These are phyloP conservation scores for Dromiciops gliroides DNA, from an alignment of 2,113 vertebrate genomes.

Conservation along the genomic window DNA sequence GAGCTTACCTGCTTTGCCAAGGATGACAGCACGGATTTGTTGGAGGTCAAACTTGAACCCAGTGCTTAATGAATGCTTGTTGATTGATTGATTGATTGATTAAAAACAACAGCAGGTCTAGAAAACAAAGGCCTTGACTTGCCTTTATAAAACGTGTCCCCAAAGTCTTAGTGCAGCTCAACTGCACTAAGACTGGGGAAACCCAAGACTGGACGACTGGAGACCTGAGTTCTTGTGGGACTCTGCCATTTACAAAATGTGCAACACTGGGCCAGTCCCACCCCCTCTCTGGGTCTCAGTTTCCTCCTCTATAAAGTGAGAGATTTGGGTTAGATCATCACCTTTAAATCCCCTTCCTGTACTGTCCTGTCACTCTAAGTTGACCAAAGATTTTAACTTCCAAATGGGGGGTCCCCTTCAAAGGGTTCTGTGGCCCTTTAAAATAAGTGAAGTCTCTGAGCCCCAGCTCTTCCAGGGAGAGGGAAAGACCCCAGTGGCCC, in stretches of 20 bases:
- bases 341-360: background rate
- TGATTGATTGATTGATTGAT: background rate
- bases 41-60: background rate
- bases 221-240: background rate
- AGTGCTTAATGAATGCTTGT: background rate
- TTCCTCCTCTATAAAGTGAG: background rate
- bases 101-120: background rate
- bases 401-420: background rate
- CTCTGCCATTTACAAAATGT: background rate
- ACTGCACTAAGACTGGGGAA: background rate
- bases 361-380: background rate
- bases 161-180: background rate
- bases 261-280: background rate
- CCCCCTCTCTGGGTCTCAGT: background rate
- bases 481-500: conserved; percentile 49
- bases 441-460: background rate
- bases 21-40: background rate
- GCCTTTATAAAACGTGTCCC: background rate
- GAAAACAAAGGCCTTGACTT: background rate
- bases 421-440: background rate
- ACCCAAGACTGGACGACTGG: background rate
- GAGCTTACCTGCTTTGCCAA: background rate
- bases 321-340: background rate
- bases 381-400: background rate
- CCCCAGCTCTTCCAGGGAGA: conserved; percentile 34